Percentiles rank a stretch among this genome's conserved stretches.
These are phyloP conservation scores for Drosophila sp. DNA, from an alignment of 1,140 invertebrate genomes.

Conservation along the genomic window DNA sequence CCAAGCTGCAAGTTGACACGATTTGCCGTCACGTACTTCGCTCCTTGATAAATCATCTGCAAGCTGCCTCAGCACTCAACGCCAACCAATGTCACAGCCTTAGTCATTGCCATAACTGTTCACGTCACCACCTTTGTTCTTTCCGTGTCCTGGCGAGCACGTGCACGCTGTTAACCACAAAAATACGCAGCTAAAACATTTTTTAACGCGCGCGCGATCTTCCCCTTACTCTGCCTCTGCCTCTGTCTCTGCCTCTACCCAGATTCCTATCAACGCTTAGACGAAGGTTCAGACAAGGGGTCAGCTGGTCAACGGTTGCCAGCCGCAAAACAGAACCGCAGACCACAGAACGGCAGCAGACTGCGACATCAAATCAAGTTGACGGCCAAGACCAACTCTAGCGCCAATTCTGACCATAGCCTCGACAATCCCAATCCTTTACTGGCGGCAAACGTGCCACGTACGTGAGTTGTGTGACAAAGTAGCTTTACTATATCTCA, in stretches of 20 bases:
- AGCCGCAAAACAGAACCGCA: slow-evolving; percentile 62
- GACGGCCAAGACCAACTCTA: slow-evolving; percentile 55
- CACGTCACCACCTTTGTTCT: slow-evolving; percentile 61
- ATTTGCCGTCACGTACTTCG: slow-evolving; percentile 70
- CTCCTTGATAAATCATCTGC: slow-evolving; percentile 73
- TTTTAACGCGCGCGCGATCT: slow-evolving; percentile 59
- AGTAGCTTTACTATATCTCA: slow-evolving; percentile 49
- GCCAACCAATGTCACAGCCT: slow-evolving; percentile 53
- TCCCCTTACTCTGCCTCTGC: neutral
- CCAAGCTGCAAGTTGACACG: slow-evolving; percentile 63
- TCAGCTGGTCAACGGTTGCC: slow-evolving; percentile 52
- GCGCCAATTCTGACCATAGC: slow-evolving; percentile 53
- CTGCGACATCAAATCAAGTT: slow-evolving; percentile 74
- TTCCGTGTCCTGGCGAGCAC: slow-evolving; percentile 43
- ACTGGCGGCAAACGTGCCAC: slow-evolving; percentile 60
- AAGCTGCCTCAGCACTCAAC: slow-evolving; percentile 57
- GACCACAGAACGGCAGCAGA: slow-evolving; percentile 37
- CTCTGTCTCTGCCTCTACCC: no score
- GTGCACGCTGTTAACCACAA: slow-evolving; percentile 77
- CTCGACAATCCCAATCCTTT: slow-evolving; percentile 70
- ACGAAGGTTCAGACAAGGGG: slow-evolving; percentile 58
- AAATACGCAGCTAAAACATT: slow-evolving; percentile 74
- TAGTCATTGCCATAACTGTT: slow-evolving; percentile 4
- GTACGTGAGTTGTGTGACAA: slow-evolving; percentile 75
- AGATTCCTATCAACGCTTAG: slow-evolving; percentile 1